Conservation (phyloP, 64 coral and sea anemone species). For the Cladopsammia gracilis region DNA sequence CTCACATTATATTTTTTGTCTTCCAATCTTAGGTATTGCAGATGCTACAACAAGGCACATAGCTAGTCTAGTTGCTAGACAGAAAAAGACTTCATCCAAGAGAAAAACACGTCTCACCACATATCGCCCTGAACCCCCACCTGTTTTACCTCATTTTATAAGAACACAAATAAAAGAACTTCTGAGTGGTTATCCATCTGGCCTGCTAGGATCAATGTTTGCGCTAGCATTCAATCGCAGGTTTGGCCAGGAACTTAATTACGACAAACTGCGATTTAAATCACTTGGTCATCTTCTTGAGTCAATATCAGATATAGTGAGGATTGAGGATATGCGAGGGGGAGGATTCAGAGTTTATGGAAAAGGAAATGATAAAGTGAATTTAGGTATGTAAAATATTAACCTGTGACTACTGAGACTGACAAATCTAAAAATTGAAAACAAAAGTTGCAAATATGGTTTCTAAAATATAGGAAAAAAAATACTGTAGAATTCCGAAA, state of each 20-base stretch:
- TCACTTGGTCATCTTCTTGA: constrained; percentile 80
- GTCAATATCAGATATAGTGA: constrained; percentile 84
- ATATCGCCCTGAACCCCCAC: constrained; percentile 54
- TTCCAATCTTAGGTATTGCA: constrained; percentile 72
- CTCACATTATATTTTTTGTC: not conserved
- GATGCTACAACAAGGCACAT: constrained; percentile 92
- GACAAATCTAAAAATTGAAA: too few species aligned
- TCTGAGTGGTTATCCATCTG: constrained; percentile 74
- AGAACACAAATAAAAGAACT: constrained; percentile 88
- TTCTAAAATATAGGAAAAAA: too few species aligned
- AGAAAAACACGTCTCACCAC: constrained; percentile 73
- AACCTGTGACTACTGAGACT: too few species aligned
- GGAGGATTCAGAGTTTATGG: constrained; percentile 83
- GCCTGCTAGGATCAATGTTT: constrained; percentile 83
- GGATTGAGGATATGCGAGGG: constrained; percentile 74
- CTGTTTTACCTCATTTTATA: constrained; percentile 78
- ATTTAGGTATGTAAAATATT: constrained; percentile 39
- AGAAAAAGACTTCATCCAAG: constrained; percentile 74
- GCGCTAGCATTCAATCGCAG: constrained; percentile 60
- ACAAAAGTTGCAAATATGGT: too few species aligned
- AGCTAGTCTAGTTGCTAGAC: constrained; percentile 88
- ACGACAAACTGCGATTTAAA: constrained; percentile 76
- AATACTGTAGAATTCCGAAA: too few species aligned
- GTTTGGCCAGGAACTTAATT: constrained; percentile 77
- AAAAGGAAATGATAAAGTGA: not conserved